phyloP scores from a whole-genome alignment of 2,797 vertebrate genomes.

The Takifugu ocellatus region DNA sequence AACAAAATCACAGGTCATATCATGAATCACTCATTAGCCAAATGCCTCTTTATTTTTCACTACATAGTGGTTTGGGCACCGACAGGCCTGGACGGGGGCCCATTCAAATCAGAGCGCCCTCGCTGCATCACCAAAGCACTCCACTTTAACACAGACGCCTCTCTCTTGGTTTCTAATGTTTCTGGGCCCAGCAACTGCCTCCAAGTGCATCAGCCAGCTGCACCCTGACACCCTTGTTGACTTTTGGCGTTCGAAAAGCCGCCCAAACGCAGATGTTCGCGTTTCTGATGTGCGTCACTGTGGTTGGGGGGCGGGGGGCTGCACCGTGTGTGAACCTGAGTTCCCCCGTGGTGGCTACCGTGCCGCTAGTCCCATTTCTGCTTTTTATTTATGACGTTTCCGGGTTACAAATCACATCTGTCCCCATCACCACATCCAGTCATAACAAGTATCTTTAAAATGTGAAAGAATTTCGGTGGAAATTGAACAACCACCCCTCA shows the following conservation, averaged over 20 bases:
- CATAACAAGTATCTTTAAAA: too few species aligned
- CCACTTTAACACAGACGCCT: slow-evolving; percentile 21
- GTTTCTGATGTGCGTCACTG: too few species aligned
- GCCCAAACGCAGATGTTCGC: not conserved
- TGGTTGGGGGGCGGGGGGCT: too few species aligned
- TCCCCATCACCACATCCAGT: too few species aligned
- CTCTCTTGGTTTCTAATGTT: slow-evolving; percentile 12
- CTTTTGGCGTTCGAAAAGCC: not conserved
- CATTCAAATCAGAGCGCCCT: slow-evolving; percentile 27
- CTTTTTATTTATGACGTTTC: too few species aligned
- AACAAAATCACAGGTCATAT: slow-evolving; percentile 9
- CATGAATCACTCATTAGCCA: slow-evolving; percentile 24
- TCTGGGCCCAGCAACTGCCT: not conserved
- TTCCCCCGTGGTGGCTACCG: too few species aligned
- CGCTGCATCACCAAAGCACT: slow-evolving; percentile 13
- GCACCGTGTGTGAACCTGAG: too few species aligned
- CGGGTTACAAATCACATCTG: too few species aligned
- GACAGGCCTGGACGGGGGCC: slow-evolving; percentile 19
- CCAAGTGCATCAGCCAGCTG: slow-evolving; percentile 3
- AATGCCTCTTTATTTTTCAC: slow-evolving; percentile 18
- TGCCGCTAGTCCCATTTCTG: too few species aligned
- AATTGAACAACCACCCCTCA: too few species aligned
- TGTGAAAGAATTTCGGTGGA: too few species aligned
- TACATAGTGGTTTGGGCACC: slow-evolving; percentile 12
- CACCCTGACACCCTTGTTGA: slow-evolving; percentile 10